Percentiles rank a stretch among this genome's conserved stretches.
Conservation (phyloP, 1,140 invertebrate genomes). For the Harpegnathos saltator region DNA sequence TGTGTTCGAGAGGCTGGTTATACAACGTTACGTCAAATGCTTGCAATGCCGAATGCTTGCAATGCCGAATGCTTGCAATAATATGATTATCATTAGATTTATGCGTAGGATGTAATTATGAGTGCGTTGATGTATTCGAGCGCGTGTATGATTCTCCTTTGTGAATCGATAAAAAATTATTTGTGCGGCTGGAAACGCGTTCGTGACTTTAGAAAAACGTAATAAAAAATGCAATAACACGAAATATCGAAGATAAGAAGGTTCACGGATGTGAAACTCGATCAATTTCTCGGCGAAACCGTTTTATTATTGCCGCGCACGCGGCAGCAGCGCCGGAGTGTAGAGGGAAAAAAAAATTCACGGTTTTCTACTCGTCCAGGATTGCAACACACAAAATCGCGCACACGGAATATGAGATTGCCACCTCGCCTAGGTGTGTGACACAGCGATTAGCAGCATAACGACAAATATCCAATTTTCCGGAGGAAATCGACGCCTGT, state of each 20-base stretch:
- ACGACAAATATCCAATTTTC: neutral
- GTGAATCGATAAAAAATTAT: too few relatives aligned
- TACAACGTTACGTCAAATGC: too few relatives aligned
- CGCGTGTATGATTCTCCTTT: too few relatives aligned
- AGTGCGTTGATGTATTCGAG: too few relatives aligned
- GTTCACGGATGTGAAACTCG: constrained; percentile 44
- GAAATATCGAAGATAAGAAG: neutral
- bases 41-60: too few relatives aligned
- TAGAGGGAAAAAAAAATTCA: constrained; percentile 8
- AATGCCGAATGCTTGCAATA: too few relatives aligned
- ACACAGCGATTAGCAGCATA: neutral
- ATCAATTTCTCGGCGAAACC: constrained; percentile 22
- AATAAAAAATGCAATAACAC: neutral
- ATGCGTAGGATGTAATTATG: too few relatives aligned
- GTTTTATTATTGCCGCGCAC: neutral
- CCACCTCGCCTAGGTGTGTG: neutral
- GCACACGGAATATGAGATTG: neutral
- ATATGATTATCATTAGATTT: too few relatives aligned
- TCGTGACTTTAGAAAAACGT: neutral
- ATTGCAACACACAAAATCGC: neutral
- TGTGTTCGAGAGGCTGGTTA: too few relatives aligned
- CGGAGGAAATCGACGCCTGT: neutral
- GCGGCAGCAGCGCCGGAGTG: too few relatives aligned
- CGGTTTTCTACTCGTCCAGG: neutral
- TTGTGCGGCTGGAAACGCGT: too few relatives aligned